Base-by-base conservation (phyloP, 2,888 invertebrate genomes). In the Mamestra brassicae region DNA sequence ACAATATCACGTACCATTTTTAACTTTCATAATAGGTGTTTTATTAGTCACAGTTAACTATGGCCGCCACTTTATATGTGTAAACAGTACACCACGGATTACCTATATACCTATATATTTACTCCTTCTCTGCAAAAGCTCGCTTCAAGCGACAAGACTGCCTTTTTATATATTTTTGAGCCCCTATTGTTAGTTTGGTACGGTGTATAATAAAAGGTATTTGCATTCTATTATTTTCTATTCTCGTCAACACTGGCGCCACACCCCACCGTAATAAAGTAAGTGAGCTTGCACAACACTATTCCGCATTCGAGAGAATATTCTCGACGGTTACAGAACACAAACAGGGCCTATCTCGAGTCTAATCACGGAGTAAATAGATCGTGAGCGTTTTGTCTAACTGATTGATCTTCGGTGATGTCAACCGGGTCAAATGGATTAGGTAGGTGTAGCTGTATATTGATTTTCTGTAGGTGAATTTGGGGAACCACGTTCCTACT, bases 251-350 rank as follows among this genome's bases (percentile, higher is more conserved):
- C 64, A 88, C 57, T 87, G 26, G 36, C 65, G 64, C 90, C 87
- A 47, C 72, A 80, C 82, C 80, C 50, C 6, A 72, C 75, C 2
- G 34, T 62, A 73, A 74, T 83, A 83, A 82, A 76, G 58, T 73
- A 72, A 79, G 75, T 78, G 74, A 77, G 68, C 80, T 88, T 88
- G 76, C 88, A 83, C 87, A 88, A 86, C 81, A 5, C 45, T 84
- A 76, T 86, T 83, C 85, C 82, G 87, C 66, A 74, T 88, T 86
- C 76, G 81, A 80, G 79, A 77, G 86, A 84, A 84, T 79, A 76
- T 69, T 86, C 81, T 84, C 67, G 83, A 77, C 71, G 47, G 76
- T 87, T 78, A 82, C 76, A 78, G 77, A 86, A 82, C 54, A 81
- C 69, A 78, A 79, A 66, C 73, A 77, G 38, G 34, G 86, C 74